A percentile compares a stretch with the other conserved stretches of the same genome.
Conservation (phyloP, 1,140 invertebrate species). For the Papilio xuthus region DNA sequence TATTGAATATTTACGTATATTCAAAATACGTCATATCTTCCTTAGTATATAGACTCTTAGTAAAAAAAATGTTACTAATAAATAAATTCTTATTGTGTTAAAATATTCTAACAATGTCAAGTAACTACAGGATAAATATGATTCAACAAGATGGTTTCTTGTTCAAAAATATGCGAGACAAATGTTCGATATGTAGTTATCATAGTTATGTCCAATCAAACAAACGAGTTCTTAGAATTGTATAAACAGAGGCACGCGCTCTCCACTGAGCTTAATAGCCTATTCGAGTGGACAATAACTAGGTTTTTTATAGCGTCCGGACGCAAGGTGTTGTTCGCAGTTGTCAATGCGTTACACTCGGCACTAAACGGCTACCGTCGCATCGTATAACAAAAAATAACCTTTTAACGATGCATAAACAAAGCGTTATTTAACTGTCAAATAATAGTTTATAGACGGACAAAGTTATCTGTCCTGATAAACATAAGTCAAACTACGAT, state of each 20-base stretch:
- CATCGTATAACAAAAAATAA: conserved; percentile 42
- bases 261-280: conserved; percentile 52
- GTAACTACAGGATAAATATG: background rate
- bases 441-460: background rate
- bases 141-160: conserved; percentile 20
- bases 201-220: conserved; percentile 41
- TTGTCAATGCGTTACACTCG: conserved; percentile 59
- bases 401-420: conserved; percentile 29
- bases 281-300: conserved; percentile 60
- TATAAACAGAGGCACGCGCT: conserved; percentile 61
- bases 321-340: conserved; percentile 57
- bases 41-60: too few species aligned
- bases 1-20: too few species aligned
- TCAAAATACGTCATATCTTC: too few species aligned
- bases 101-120: background rate
- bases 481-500: too few species aligned
- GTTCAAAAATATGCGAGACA: conserved; percentile 18
- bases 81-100: too few species aligned
- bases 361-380: conserved; percentile 40
- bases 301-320: conserved; percentile 53
- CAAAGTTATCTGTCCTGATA: background rate
- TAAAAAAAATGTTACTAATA: too few species aligned
- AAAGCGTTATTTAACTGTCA: background rate
- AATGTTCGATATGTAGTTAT: conserved; percentile 51
- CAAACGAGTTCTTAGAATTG: conserved; percentile 55